phyloP scores from a whole-genome alignment of 2,888 invertebrate genomes.

The Tenthredo scrophulariae region DNA sequence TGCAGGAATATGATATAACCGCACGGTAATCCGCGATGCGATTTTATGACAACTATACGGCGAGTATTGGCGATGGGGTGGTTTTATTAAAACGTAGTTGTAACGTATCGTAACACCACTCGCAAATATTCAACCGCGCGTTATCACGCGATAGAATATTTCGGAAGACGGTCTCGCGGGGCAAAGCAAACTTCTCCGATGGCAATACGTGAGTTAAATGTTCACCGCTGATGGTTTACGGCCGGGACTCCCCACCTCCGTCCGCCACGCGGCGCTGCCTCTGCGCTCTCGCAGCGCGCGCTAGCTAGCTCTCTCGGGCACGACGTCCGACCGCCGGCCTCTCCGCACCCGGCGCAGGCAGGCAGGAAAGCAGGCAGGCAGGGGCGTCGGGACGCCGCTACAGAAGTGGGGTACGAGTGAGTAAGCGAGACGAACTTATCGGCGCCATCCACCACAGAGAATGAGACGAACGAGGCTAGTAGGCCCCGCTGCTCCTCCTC shows the following conservation, averaged over 20 bases:
- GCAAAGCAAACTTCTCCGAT: slow-evolving; percentile 79
- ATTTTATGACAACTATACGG: neutral
- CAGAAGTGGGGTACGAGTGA: slow-evolving; percentile 58
- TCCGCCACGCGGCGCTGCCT: slow-evolving; percentile 80
- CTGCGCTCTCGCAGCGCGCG: slow-evolving; percentile 57
- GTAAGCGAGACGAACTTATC: slow-evolving; percentile 56
- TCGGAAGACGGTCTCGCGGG: slow-evolving; percentile 52
- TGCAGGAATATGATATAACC: neutral
- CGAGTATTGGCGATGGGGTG: neutral
- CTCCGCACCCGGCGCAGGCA: slow-evolving; percentile 63
- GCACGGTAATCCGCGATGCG: slow-evolving; percentile 18
- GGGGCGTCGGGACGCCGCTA: slow-evolving; percentile 64
- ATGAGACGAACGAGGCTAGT: slow-evolving; percentile 58
- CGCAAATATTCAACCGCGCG: slow-evolving; percentile 14
- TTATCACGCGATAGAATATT: slow-evolving; percentile 34
- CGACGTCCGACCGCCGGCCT: slow-evolving; percentile 49
- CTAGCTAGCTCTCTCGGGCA: slow-evolving; percentile 57
- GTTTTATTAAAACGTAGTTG: neutral
- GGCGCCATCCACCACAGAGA: slow-evolving; percentile 50
- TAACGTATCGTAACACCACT: slow-evolving; percentile 9
- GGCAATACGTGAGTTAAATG: slow-evolving; percentile 79
- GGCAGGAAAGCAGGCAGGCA: slow-evolving; percentile 56
- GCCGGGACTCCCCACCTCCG: slow-evolving; percentile 82
- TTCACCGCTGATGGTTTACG: slow-evolving; percentile 79
- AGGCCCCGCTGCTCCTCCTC: slow-evolving; percentile 1